phyloP scores from a whole-genome alignment of 1,140 invertebrate genomes.

The Cotesia typhae region DNA sequence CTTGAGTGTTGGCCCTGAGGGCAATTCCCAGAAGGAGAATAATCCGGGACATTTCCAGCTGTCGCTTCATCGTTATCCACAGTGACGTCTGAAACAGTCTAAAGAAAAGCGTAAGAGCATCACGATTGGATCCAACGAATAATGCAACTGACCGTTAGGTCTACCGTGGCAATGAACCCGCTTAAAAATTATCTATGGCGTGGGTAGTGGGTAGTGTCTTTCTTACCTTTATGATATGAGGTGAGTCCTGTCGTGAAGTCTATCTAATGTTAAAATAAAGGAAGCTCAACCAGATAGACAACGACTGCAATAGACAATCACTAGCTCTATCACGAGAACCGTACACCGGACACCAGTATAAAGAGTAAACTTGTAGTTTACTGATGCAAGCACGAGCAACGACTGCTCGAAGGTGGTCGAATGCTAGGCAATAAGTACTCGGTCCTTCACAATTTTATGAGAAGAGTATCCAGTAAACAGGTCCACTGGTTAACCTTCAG shows the following conservation, averaged over 20 bases:
- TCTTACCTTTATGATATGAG: constrained; percentile 12
- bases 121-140: constrained; percentile 20
- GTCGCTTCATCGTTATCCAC: constrained; percentile 12
- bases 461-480: constrained; percentile 11
- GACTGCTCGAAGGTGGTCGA: constrained; percentile 2
- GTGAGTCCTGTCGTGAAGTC: background rate
- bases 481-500: constrained; percentile 21
- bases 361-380: background rate
- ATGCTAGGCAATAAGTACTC: constrained; percentile 20
- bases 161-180: constrained; percentile 20
- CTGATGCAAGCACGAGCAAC: constrained; percentile 1
- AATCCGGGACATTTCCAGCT: constrained; percentile 28
- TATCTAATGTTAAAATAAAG: background rate
- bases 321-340: background rate
- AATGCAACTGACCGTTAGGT: constrained; percentile 23
- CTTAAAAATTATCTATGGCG: constrained; percentile 21
- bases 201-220: constrained; percentile 19
- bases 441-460: constrained; percentile 4
- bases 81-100: constrained; percentile 11
- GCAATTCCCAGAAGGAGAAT: constrained; percentile 40
- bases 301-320: background rate
- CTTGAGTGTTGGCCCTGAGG: background rate
- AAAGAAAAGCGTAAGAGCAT: constrained; percentile 4
- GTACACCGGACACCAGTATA: background rate
- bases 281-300: background rate